Evolutionary conservation across 1,140 invertebrate genomes (phyloP), one percentile per base, ranked within the genome.

Genomic region (Brevipalpus yothersi): DNA sequence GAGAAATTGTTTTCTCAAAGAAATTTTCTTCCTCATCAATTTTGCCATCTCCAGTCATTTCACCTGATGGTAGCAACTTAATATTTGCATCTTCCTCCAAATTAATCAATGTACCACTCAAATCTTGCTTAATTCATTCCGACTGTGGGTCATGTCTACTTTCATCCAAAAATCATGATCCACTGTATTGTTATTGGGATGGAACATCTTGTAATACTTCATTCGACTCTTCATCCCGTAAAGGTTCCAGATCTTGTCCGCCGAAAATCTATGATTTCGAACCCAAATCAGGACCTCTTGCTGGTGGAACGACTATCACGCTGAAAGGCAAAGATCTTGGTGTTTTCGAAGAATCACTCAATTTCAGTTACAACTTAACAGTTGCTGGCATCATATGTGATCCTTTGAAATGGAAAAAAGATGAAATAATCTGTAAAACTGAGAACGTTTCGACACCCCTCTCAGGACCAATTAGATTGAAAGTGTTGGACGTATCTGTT

Each of bases 251-350:
- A 5, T 39, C 61, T 15, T 66, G 66, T 60, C 39, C 58, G 12
- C 68, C 67, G 13, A 62, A 61, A 19, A 66, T 66, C n/a, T 21
- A 42, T 40, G 21, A 72, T 69, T 66, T 73, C 51, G 49, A n/a
- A 13, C 72, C 72, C 0, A 47, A 57, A 21, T 62, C 62, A 21
- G 72, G 72, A 7, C 72, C 72, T 1, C 61, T 63, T 9, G 51
- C 62, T 51, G 72, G 72, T 19, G 66, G 67, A 2, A 73, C 72
- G 1, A 9, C 62, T 10, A 49, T 73, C 4, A 68, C 67, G 9
- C 66, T 73, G 0, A 19, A 12, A 11, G 72, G 72, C 13, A 64
- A 66, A 12, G 68, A 72, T 57, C 71, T 73, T 65, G 72, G 72
- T 2, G 54, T 53, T 11, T 56, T 56, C 2, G 43, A 61, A 1